Percentiles rank a stretch among this genome's conserved stretches.
Conservation (phyloP, 2,113 vertebrate genomes). For the Lasiurus cinereus region DNA sequence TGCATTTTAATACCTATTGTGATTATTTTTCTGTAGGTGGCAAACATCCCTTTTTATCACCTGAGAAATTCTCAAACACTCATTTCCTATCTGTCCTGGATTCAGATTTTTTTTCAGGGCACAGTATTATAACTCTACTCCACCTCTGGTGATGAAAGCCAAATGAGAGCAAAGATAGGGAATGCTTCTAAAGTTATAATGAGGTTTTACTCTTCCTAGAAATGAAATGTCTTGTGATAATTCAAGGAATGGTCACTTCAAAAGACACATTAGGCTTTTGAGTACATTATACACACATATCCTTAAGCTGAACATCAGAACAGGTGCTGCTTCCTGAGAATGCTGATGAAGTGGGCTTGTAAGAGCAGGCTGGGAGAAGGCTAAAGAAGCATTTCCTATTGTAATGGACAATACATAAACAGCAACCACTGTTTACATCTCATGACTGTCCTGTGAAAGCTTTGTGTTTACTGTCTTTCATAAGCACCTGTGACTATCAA, state of each 20-base stretch:
- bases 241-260: background rate
- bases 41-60: background rate
- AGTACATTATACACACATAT: background rate
- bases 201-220: background rate
- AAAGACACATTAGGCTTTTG: conserved; percentile 27
- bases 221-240: conserved; percentile 16
- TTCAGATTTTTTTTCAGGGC: background rate
- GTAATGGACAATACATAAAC: background rate
- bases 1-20: background rate
- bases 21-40: background rate
- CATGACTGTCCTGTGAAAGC: background rate
- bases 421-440: background rate
- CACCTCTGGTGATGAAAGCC: background rate
- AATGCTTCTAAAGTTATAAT: background rate
- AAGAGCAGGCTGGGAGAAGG: background rate
- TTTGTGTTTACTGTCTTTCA: background rate
- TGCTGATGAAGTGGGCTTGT: background rate
- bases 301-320: background rate
- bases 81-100: background rate
- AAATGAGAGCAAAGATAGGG: background rate
- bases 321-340: background rate
- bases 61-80: background rate
- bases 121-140: background rate
- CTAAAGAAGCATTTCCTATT: background rate
- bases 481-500: background rate